Evolutionary conservation across 2,113 vertebrate species (phyloP).

Genomic region (Paralichthys olivaceus): DNA sequence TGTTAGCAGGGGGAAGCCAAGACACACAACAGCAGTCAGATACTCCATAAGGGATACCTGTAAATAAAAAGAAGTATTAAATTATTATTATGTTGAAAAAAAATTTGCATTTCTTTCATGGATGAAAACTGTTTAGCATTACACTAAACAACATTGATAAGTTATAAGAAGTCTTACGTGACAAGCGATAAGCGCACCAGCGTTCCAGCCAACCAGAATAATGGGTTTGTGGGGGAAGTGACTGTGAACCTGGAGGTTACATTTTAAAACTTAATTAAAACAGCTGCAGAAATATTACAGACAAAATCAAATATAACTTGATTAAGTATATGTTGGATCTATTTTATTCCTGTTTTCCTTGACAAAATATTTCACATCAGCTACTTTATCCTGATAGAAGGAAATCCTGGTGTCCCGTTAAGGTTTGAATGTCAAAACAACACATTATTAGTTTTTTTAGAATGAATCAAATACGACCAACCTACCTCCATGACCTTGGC

Average conservation of each 20-base stretch:
- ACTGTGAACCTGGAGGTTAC: constrained; percentile 87
- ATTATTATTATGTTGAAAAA: neutral
- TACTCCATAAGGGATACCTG: constrained; percentile 97
- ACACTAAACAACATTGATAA: neutral
- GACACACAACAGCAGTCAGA: constrained; percentile 93
- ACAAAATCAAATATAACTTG: neutral
- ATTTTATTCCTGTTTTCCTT: neutral
- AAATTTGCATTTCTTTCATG: neutral
- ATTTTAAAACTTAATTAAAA: constrained; percentile 22
- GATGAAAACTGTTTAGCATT: neutral
- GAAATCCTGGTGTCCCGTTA: neutral
- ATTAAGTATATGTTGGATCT: neutral
- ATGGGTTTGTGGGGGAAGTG: constrained; percentile 97
- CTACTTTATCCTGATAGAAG: neutral
- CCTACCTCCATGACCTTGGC: constrained; percentile 94
- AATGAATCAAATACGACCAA: neutral
- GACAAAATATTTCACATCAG: neutral
- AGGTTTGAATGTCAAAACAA: neutral
- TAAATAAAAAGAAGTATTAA: neutral
- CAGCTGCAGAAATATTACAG: neutral
- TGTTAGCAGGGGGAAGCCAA: constrained; percentile 94
- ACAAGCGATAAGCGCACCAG: constrained; percentile 94
- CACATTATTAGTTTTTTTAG: too few species aligned
- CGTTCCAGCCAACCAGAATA: constrained; percentile 96
- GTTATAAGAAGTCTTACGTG: constrained; percentile 85